These are phyloP conservation scores for Archaeoteleia sp. DNA, from an alignment of 2,888 invertebrate genomes.

Conservation along the genomic window DNA sequence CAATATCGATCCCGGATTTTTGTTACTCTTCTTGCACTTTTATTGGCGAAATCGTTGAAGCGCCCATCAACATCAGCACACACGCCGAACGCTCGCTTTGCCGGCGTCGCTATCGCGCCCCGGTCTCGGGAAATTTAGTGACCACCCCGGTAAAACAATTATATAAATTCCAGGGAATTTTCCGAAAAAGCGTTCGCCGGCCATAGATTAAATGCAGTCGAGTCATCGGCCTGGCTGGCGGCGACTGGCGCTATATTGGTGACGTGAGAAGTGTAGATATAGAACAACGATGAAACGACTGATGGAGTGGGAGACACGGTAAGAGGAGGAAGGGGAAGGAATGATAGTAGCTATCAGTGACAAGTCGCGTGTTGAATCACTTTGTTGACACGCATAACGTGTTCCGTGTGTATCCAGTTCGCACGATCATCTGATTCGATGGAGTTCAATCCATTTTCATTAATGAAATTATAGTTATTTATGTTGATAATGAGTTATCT, in stretches of 20 bases:
- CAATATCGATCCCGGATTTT: conserved; percentile 27
- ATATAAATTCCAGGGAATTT: conserved; percentile 71
- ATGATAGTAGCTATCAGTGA: conserved; percentile 67
- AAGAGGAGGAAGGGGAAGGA: conserved; percentile 33
- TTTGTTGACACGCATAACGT: conserved; percentile 71
- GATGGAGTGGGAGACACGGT: conserved; percentile 32
- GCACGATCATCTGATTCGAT: conserved; percentile 56
- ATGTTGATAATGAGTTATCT: too few relatives aligned
- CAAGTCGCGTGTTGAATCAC: conserved; percentile 71
- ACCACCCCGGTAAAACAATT: conserved; percentile 72
- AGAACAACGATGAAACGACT: conserved; percentile 47
- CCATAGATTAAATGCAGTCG: conserved; percentile 71
- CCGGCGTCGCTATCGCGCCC: conserved; percentile 57
- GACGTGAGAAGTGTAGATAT: conserved; percentile 44
- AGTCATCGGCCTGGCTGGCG: conserved; percentile 34
- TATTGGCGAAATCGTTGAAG: conserved; percentile 35
- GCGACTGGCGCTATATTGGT: conserved; percentile 37
- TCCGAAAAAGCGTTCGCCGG: conserved; percentile 67
- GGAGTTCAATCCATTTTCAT: conserved; percentile 12
- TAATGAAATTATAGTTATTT: not conserved
- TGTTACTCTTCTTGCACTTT: conserved; percentile 32
- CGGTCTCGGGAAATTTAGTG: conserved; percentile 68
- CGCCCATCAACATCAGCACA: conserved; percentile 66
- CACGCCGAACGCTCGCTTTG: conserved; percentile 56
- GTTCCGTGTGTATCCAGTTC: conserved; percentile 65